Evolutionary conservation across 2,113 vertebrate genomes (phyloP), one percentile per base, ranked within the genome.

Genomic region (Hippocampus abdominalis): DNA sequence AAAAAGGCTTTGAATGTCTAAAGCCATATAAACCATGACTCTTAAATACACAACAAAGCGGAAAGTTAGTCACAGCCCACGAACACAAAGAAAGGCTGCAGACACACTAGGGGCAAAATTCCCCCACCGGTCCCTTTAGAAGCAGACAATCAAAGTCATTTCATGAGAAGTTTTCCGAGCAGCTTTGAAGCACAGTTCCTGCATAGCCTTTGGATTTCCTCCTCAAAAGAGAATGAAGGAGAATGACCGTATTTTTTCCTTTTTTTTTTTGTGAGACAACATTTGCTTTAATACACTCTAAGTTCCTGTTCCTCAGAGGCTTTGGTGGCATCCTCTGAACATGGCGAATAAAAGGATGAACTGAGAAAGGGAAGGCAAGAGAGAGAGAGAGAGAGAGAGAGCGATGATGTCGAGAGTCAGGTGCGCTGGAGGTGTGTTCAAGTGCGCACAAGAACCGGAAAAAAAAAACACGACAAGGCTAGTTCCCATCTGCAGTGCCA

Each of bases 401-500:
- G 42, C 70, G 68, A 78, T 62, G 77, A 59, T 61, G 80, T 83
- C 75, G 73, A 77, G 64, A 71, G 78, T 78, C 60, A 77, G 70
- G 73, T 83, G 75, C 57, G 56, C 74, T 71, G 74, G 64, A 76
- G 66, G 65, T 66, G 74, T 72, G 74, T 76, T 72, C 70, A 56
- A 61, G 76, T 76, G 70, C 84, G 78, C 79, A 68, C 75, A 78
- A 82, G 77, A 87, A 90, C 86, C 89, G 83, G 4, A 32, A 5
- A 32, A 90, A 81, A 76, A 82, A 23, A 85, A 72, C 63, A 66
- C 80, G 76, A 75, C 77, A 83, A 90, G 89, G 87, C 89, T 89
- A 89, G 86, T 76, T 88, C 85, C 84, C 82, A 82, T 84, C 88
- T 90, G 89, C 78, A 82, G 83, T 74, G 84, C 66, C 76, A 81